These are phyloP conservation scores for Glossosoma conforme DNA, from an alignment of 1,140 invertebrate species.

Conservation along the genomic window DNA sequence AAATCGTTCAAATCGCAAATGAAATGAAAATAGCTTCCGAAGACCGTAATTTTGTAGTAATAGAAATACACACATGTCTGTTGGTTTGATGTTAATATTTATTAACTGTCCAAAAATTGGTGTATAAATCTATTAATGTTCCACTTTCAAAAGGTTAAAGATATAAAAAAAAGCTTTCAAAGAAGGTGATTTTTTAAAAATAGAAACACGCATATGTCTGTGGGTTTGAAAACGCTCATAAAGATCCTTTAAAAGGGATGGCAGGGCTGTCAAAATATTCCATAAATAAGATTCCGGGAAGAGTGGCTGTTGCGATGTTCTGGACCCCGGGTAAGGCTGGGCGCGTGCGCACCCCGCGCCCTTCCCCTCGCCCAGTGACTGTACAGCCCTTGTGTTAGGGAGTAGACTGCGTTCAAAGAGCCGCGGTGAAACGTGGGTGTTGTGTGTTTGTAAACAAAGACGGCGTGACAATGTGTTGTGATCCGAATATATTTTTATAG, in stretches of 20 bases:
- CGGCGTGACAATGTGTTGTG: too few species aligned
- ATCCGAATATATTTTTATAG: too few species aligned
- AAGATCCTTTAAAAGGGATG: conserved; percentile 23
- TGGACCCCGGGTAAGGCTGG: not conserved
- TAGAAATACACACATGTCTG: too few species aligned
- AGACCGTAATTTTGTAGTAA: too few species aligned
- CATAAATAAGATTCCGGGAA: conserved; percentile 21
- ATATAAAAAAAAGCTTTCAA: conserved; percentile 4
- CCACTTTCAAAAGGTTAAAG: not conserved
- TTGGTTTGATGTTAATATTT: too few species aligned
- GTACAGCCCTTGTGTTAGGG: too few species aligned
- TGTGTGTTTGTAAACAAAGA: too few species aligned
- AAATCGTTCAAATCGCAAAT: too few species aligned
- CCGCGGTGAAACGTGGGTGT: too few species aligned
- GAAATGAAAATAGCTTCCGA: too few species aligned
- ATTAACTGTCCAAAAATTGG: too few species aligned
- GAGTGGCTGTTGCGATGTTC: not conserved
- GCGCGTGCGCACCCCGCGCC: conserved; percentile 11
- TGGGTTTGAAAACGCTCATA: conserved; percentile 29
- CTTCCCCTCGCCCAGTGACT: not conserved
- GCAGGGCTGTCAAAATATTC: conserved; percentile 26
- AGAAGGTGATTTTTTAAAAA: conserved; percentile 10
- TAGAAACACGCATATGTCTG: conserved; percentile 29
- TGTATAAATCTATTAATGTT: not conserved
- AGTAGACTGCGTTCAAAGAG: conserved; percentile 2